Base-by-base conservation (phyloP, 2,797 vertebrate genomes). In the Pipistrellus kuhlii region DNA sequence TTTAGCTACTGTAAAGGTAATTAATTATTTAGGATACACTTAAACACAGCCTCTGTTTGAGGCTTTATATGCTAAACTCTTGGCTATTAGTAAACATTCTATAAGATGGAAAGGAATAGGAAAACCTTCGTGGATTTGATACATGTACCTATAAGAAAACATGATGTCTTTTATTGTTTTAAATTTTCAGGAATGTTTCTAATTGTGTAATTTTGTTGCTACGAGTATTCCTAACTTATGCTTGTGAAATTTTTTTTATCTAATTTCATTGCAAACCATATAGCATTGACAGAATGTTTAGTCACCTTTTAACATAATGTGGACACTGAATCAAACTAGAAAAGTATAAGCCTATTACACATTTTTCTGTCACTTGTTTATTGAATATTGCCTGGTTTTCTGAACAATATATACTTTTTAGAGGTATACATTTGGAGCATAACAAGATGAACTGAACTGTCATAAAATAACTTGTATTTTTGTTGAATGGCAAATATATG, bases 1-100 rank as follows among this genome's bases (percentile, higher is more conserved):
- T 98, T 99, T 99, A 96, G 98, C 99, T 80, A 97, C 99, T 95
- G 99, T 99, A 94, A 99, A 99, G 99, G 99, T 99, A 98, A 98
- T 88, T 94, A 94, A 98, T 88, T 94, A 94, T 94, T 96, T 95
- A 90, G 84, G 75, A 76, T 94, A 55, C 14, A 46, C 53, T 89
- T 90, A 86, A 12, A 68, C 3, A 72, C 55, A 85, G n/a, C 21
- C 13, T 85, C 8, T 85, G 17, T 94, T 93, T 41, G 38, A 66
- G 18, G 64, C 44, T 69, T 64, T 78, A 30, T 66, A 15, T 95
- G 38, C 76, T 92, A 66, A 95, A 68, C 32, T 10, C 69, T 18
- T 41, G 57, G 11, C 55, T 78, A 21, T 68, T 83, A 55, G n/a
- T 88, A 88, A 71, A 75, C 4, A 66, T 85, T 38, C 35, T 90